Conservation (phyloP, 2,888 invertebrate genomes). For the Xanthia togata region DNA sequence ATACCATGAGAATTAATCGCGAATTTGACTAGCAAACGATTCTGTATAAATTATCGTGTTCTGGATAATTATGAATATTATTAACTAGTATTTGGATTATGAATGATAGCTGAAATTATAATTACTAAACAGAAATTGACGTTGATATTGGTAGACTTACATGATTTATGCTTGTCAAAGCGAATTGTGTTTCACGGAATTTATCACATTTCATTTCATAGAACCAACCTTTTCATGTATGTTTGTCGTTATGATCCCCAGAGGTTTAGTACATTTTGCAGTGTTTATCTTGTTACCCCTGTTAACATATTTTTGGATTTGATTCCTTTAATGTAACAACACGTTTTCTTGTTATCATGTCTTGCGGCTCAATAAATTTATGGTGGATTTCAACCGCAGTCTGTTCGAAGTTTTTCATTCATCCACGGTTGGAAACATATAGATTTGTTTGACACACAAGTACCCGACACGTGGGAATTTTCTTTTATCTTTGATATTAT, state of each 20-base stretch:
- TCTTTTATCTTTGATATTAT: background rate
- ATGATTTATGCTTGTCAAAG: background rate
- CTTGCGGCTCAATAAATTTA: background rate
- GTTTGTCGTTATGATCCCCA: background rate
- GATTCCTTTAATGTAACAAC: background rate
- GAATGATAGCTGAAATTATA: constrained; percentile 18
- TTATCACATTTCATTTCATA: background rate
- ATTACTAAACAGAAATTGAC: constrained; percentile 7
- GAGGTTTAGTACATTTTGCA: background rate
- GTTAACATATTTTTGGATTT: background rate
- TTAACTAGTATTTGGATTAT: constrained; percentile 15
- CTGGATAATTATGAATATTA: constrained; percentile 26
- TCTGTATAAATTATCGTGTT: constrained; percentile 22
- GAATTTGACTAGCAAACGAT: constrained; percentile 38
- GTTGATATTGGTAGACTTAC: background rate
- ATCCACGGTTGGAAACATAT: background rate
- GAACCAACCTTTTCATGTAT: background rate
- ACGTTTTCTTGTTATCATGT: background rate
- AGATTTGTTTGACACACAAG: background rate
- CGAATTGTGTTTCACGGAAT: background rate
- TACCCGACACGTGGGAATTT: background rate
- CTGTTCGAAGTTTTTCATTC: background rate
- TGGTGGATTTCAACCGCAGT: background rate
- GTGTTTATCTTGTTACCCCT: background rate
- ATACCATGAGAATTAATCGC: constrained; percentile 48